Percentiles rank a stretch among this genome's conserved stretches.
Conservation (phyloP, 2,113 vertebrate genomes). For the Hipposideros armiger region DNA sequence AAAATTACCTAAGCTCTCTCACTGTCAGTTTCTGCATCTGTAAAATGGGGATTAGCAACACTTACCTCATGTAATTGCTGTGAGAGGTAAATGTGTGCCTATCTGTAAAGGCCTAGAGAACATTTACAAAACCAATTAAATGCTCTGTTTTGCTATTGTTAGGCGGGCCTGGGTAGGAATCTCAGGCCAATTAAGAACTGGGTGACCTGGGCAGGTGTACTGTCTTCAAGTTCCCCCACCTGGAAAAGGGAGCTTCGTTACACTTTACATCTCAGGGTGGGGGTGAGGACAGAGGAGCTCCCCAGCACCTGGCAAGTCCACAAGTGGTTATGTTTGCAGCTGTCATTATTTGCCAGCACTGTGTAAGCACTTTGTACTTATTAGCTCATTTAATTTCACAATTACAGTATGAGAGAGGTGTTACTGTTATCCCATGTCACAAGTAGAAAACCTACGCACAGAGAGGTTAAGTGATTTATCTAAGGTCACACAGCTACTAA, state of each 20-base stretch:
- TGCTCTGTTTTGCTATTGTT: slow-evolving; percentile 28
- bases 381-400: background rate
- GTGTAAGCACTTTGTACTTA: slow-evolving; percentile 1
- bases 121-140: slow-evolving; percentile 43
- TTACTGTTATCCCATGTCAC: background rate
- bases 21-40: slow-evolving; percentile 62
- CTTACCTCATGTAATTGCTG: slow-evolving; percentile 74
- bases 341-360: background rate
- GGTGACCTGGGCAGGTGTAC: slow-evolving; percentile 6
- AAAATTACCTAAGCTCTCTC: slow-evolving; percentile 35
- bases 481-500: background rate
- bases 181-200: slow-evolving; percentile 60
- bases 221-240: background rate
- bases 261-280: background rate
- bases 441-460: background rate
- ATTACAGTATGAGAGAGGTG: background rate
- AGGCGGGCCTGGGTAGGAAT: slow-evolving; percentile 37
- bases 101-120: slow-evolving; percentile 12
- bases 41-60: slow-evolving; percentile 51
- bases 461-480: background rate
- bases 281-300: background rate
- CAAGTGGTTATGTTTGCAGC: background rate
- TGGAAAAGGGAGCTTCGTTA: slow-evolving; percentile 25
- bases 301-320: background rate
- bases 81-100: slow-evolving; percentile 36